These are phyloP conservation scores for Tragulus kanchil DNA, from an alignment of 2,113 vertebrate genomes.

Conservation along the genomic window DNA sequence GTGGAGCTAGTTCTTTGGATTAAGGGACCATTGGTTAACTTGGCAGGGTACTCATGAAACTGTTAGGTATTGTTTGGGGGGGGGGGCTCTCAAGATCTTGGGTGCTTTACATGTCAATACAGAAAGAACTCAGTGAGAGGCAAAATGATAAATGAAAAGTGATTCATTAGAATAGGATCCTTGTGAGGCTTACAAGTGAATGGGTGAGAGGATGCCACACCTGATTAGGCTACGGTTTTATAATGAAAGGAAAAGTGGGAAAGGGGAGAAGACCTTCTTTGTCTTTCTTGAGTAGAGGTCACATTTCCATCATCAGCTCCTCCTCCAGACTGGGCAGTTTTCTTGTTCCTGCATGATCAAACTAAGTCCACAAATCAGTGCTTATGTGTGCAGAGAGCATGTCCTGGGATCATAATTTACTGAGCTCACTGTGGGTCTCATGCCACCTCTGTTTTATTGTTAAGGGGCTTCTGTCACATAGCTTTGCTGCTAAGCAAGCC, in stretches of 20 bases:
- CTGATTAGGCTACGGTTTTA: neutral
- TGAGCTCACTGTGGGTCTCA: neutral
- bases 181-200: neutral
- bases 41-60: neutral
- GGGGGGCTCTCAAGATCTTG: neutral
- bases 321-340: neutral
- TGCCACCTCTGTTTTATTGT: neutral
- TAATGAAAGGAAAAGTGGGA: neutral
- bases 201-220: neutral
- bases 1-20: neutral
- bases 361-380: neutral
- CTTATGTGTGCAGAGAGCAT: neutral
- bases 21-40: neutral
- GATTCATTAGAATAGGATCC: neutral
- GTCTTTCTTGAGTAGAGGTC: neutral
- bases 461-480: neutral
- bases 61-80: neutral
- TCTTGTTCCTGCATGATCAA: neutral
- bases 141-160: neutral
- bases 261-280: neutral
- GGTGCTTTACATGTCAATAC: neutral
- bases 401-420: neutral
- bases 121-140: neutral
- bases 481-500: neutral
- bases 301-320: neutral